Conservation (phyloP, 2,888 invertebrate species). For the Drosophila rubida region DNA sequence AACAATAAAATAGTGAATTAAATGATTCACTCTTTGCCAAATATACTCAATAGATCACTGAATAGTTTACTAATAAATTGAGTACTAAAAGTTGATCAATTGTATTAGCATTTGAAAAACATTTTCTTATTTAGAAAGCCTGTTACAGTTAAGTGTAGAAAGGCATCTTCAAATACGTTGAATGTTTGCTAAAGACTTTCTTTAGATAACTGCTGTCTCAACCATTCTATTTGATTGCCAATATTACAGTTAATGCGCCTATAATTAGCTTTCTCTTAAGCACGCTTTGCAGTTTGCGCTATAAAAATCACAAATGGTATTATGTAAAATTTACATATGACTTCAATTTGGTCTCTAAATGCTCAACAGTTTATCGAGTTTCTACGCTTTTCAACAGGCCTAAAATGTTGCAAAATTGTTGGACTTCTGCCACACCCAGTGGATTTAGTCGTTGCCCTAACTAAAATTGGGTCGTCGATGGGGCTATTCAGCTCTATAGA, state of each 20-base stretch:
- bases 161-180: too few relatives aligned
- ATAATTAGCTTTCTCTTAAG: neutral
- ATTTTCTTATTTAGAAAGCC: too few relatives aligned
- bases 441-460: slow-evolving; percentile 9
- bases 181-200: too few relatives aligned
- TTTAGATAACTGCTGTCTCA: too few relatives aligned
- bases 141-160: too few relatives aligned
- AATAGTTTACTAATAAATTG: too few relatives aligned
- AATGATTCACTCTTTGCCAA: too few relatives aligned
- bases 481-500: slow-evolving; percentile 55
- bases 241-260: slow-evolving; percentile 9
- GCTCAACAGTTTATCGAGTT: slow-evolving; percentile 3
- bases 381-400: neutral
- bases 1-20: neutral
- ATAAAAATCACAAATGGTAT: slow-evolving; percentile 2
- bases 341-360: too few relatives aligned
- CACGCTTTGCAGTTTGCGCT: slow-evolving; percentile 1
- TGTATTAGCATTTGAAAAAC: too few relatives aligned
- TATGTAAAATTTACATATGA: slow-evolving; percentile 13
- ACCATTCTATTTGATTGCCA: neutral
- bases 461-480: slow-evolving; percentile 52
- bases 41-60: too few relatives aligned
- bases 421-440: slow-evolving; percentile 30
- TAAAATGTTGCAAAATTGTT: neutral
- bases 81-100: too few relatives aligned